Percentiles rank a stretch among this genome's conserved stretches.
phyloP scores from a whole-genome alignment of 2,113 vertebrate species.

The Chlorocebus sabaeus region DNA sequence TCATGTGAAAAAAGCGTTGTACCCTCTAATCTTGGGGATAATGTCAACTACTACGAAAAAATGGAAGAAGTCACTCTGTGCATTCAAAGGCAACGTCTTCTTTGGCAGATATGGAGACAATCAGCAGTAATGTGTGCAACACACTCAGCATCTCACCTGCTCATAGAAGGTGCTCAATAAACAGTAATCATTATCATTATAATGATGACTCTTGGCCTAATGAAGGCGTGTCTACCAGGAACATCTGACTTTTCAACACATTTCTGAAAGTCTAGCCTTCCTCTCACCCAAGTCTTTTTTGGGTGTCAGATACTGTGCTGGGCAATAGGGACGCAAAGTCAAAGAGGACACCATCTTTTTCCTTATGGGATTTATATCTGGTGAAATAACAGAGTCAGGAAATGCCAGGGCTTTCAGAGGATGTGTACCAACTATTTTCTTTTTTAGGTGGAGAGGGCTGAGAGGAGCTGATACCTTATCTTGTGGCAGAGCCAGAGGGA shows the following conservation, averaged over 20 bases:
- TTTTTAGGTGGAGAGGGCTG: neutral
- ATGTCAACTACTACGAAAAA: neutral
- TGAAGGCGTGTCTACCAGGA: neutral
- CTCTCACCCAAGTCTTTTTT: neutral
- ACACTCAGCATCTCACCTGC: neutral
- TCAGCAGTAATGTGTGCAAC: neutral
- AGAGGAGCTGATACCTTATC: neutral
- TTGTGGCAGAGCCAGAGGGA: neutral
- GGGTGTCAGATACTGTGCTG: neutral
- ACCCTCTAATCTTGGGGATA: neutral
- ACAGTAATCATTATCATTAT: neutral
- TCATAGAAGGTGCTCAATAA: neutral
- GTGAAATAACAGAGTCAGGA: neutral
- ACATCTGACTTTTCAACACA: neutral
- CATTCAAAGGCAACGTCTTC: neutral
- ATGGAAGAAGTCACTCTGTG: neutral
- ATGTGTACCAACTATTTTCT: neutral
- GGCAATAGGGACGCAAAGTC: neutral
- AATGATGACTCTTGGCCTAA: neutral
- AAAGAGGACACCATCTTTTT: neutral
- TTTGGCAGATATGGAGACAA: neutral
- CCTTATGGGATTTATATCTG: rapidly evolving
- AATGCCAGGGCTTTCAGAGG: rapidly evolving
- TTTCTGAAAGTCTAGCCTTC: neutral
- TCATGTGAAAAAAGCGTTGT: neutral